Base-by-base conservation (phyloP, 2,113 vertebrate species). In the Platysteira castanea region DNA sequence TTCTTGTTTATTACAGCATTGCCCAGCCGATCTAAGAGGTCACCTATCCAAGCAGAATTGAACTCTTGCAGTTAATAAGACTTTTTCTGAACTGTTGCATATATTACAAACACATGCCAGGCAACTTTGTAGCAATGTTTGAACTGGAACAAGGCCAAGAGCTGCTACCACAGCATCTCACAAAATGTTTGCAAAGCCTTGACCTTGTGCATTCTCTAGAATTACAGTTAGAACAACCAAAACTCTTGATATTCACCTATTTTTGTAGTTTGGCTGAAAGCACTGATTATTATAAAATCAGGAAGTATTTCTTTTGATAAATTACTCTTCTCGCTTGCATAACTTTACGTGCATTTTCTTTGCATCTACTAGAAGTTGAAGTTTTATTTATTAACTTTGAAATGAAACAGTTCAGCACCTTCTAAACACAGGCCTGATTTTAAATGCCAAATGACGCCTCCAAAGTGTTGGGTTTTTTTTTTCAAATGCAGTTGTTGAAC, bases 21-120 rank as follows among this genome's bases (percentile, higher is more conserved):
- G 33, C 41, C 8, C 13, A 35, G 37, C 15, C 1, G 1, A 52
- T 81, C 24, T 57, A 73, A 65, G 24, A 54, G 7, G 14, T 44
- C n/a, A 44, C 0, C 0, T 9, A 37, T 33, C 28, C 24, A 65
- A 4, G 11, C 24, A 78, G 69, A 77, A 80, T 1, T 22, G 26
- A 71, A 42, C 18, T 31, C 21, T 37, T 19, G 15, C 20, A 59
- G 41, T 59, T 79, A 42, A 28, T 4, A 22, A 5, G 61, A n/a
- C 6, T 5, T 11, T 56, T 82, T 49, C 30, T 30, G 53, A 39
- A 82, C 15, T 18, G 11, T 50, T 50, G 15, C 0, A 0, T 54
- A 1, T 24, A 42, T 60, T 54, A 61, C 19, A 83, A 47, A 54
- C 26, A 54, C 28, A 44, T 24, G n/a, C 10, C 8, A 39, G 19